phyloP scores from a whole-genome alignment of 2,888 invertebrate species.

The Magallana nippona region DNA sequence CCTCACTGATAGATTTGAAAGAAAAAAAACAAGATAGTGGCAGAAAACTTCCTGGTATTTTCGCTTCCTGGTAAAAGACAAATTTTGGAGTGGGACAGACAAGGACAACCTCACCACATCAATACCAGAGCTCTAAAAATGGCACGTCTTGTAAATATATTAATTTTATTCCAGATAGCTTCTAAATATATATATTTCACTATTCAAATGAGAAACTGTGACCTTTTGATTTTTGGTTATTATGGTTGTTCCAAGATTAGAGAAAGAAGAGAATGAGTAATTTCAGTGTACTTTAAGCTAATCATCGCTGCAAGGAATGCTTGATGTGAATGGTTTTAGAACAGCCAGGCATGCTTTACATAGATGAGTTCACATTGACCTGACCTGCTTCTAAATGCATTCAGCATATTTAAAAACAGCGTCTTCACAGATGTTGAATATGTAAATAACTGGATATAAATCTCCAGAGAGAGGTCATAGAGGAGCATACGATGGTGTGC shows the following conservation, averaged over 20 bases:
- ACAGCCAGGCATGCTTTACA: neutral
- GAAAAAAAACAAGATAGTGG: too few species aligned
- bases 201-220: constrained; percentile 20
- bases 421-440: neutral
- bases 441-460: neutral
- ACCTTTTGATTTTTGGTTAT: constrained; percentile 18
- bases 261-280: neutral
- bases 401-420: neutral
- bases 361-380: neutral
- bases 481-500: neutral
- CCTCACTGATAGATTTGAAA: too few species aligned
- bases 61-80: neutral
- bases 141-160: constrained; percentile 7
- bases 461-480: neutral
- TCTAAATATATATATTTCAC: neutral
- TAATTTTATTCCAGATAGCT: neutral
- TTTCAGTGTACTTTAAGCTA: neutral
- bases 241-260: neutral
- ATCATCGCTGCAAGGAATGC: neutral
- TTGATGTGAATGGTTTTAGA: neutral
- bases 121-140: neutral
- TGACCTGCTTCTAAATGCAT: neutral
- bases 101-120: neutral
- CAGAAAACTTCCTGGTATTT: too few species aligned
- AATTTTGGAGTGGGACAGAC: neutral